Base-by-base conservation (phyloP, 2,797 vertebrate genomes). In the Mormyrops boulengeri region DNA sequence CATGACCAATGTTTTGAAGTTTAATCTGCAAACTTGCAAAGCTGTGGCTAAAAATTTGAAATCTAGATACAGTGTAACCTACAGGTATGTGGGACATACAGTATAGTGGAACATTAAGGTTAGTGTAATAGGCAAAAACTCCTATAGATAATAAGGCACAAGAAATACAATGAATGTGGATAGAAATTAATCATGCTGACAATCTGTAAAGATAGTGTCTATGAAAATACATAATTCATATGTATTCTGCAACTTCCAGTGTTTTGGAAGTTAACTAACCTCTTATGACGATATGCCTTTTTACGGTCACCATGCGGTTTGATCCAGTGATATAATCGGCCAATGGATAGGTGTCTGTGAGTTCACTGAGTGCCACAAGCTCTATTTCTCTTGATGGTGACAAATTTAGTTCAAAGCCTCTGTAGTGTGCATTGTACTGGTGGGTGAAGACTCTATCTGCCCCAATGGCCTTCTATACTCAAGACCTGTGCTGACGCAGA, bases 281-380 rank as follows among this genome's bases (percentile, higher is more conserved):
- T 85, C 52, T 85, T 85, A 85, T 85, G 44, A 26, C 1, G 84
- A 85, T 50, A 85, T 85, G 84, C 17, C n/a, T 85, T 52, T 85
- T 85, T 49, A 85, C n/a, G n/a, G 41, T 85, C 84, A 85, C 84
- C 84, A 52, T 85, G n/a, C 47, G 84, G 22, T 44, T 52, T 85
- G 84, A 85, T 85, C 88, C 77, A 91, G 88, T 55, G 44, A 88
- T 38, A 38, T 86, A 91, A 55, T 88, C 26, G 82, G 30, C 47
- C 55, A 91, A 62, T 82, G 47, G 89, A 57, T 88, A 88, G 26
- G 73, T 26, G n/a, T 89, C 77, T 3, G 44, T 84, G 6, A 91
- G 89, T 19, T 90, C 73, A 88, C 87, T 34, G 1, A 3, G 12
- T 26, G 14, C 90, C 26, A 90, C 52, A 89, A 77, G 55, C 26